These are phyloP conservation scores for Luperina testacea DNA, from an alignment of 2,888 invertebrate species.

Conservation along the genomic window DNA sequence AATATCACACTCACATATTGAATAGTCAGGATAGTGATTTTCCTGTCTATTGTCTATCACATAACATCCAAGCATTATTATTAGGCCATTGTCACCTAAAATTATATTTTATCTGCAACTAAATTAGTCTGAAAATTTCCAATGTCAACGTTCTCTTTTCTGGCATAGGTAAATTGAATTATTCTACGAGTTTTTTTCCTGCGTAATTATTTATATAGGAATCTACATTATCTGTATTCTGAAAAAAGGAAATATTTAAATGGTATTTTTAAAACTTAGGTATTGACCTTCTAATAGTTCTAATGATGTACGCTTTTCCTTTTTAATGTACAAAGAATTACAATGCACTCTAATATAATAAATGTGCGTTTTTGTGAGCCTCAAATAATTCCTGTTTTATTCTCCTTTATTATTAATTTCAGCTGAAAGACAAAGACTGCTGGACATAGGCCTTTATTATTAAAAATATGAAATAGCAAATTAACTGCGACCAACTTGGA, in stretches of 20 bases:
- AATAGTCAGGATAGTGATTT: slow-evolving; percentile 36
- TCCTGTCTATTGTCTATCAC: slow-evolving; percentile 28
- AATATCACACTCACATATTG: slow-evolving; percentile 4
- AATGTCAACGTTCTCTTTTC: neutral
- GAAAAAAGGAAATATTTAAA: neutral
- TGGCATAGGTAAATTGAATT: neutral
- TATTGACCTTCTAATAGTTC: too few species aligned
- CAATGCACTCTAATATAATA: too few species aligned
- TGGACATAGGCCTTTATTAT: too few species aligned
- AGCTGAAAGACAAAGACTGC: too few species aligned
- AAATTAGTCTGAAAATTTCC: slow-evolving; percentile 15
- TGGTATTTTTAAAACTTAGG: neutral
- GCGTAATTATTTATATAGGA: neutral
- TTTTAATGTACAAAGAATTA: too few species aligned
- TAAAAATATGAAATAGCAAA: neutral
- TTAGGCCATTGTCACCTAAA: slow-evolving; percentile 38
- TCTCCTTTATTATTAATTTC: neutral
- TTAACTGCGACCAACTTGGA: neutral
- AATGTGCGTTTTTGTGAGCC: neutral
- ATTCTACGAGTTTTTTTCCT: neutral
- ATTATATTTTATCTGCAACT: slow-evolving; percentile 9
- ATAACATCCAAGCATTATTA: neutral
- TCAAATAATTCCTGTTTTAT: neutral
- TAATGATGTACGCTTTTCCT: too few species aligned
- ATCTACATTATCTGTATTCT: neutral